Conservation (phyloP, 2,888 invertebrate genomes). For the Tuberolachnus salignus region DNA sequence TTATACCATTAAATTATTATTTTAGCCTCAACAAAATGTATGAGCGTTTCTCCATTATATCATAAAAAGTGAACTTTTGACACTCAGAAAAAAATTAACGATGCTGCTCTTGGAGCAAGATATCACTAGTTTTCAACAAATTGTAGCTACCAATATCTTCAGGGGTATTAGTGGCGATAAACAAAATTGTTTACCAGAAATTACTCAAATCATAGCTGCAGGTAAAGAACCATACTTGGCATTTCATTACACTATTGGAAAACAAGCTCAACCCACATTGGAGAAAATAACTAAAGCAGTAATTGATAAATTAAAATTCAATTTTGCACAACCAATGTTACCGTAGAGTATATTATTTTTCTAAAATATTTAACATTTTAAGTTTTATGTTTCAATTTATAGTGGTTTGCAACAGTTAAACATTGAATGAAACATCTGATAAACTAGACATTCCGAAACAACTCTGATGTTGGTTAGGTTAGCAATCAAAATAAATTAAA, state of each 20-base stretch:
- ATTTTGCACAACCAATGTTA: constrained; percentile 65
- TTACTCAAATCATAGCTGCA: constrained; percentile 59
- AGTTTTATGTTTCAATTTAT: constrained; percentile 4
- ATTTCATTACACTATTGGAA: constrained; percentile 89
- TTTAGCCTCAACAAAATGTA: constrained; percentile 74
- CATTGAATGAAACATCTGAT: constrained; percentile 25
- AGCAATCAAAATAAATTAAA: background rate
- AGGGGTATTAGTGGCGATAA: constrained; percentile 74
- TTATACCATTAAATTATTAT: constrained; percentile 10
- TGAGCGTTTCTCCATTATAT: constrained; percentile 67
- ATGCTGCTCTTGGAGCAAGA: constrained; percentile 78
- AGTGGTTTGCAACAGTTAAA: constrained; percentile 57
- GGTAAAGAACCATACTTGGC: constrained; percentile 77
- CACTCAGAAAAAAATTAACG: constrained; percentile 75
- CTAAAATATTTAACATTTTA: background rate
- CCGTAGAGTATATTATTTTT: constrained; percentile 67
- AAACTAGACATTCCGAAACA: constrained; percentile 57
- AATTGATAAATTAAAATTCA: constrained; percentile 83
- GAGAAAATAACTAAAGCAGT: constrained; percentile 93
- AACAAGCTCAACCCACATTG: constrained; percentile 78
- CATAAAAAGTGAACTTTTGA: constrained; percentile 88
- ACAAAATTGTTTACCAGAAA: constrained; percentile 59
- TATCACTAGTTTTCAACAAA: constrained; percentile 83
- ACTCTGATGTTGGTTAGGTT: constrained; percentile 55
- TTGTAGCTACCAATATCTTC: constrained; percentile 78